phyloP scores from a whole-genome alignment of 1,140 invertebrate genomes.

The Drosophila nigromelanica region DNA sequence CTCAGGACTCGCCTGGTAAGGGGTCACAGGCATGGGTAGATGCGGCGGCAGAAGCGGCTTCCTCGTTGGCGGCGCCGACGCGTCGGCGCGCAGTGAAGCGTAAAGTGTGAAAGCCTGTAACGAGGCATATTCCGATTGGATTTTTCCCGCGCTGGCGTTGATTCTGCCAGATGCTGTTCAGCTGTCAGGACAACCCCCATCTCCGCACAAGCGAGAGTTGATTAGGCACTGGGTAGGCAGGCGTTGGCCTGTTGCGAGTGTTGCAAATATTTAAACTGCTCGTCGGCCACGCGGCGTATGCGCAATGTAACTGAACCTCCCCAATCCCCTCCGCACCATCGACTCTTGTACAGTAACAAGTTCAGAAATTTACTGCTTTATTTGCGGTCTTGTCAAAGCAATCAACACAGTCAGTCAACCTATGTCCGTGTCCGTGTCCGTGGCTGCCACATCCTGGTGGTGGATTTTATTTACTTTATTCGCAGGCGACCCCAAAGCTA shows the following conservation, averaged over 20 bases:
- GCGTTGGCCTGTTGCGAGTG: too few species aligned
- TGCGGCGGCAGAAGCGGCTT: too few species aligned
- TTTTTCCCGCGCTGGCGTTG: too few species aligned
- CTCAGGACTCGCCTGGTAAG: too few species aligned
- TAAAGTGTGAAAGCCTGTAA: constrained; percentile 78
- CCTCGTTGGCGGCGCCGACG: too few species aligned
- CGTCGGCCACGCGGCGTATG: constrained; percentile 51
- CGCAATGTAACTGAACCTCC: constrained; percentile 55
- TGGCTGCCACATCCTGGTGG: constrained; percentile 44
- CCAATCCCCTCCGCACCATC: constrained; percentile 8
- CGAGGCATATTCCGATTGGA: constrained; percentile 80
- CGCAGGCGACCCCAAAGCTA: constrained; percentile 2
- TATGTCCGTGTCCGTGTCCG: constrained; percentile 7
- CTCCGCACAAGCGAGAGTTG: neutral
- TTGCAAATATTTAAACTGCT: constrained; percentile 18
- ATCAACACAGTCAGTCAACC: constrained; percentile 66
- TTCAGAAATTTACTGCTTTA: constrained; percentile 75
- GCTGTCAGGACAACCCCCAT: neutral
- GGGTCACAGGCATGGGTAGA: too few species aligned
- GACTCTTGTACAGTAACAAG: constrained; percentile 6
- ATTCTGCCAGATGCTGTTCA: constrained; percentile 17
- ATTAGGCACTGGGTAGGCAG: neutral
- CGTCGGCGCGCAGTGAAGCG: constrained; percentile 54
- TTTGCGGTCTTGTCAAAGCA: constrained; percentile 79
- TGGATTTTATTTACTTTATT: constrained; percentile 69